phyloP scores from a whole-genome alignment of 2,797 vertebrate genomes.

The Sparidentex hasta region DNA sequence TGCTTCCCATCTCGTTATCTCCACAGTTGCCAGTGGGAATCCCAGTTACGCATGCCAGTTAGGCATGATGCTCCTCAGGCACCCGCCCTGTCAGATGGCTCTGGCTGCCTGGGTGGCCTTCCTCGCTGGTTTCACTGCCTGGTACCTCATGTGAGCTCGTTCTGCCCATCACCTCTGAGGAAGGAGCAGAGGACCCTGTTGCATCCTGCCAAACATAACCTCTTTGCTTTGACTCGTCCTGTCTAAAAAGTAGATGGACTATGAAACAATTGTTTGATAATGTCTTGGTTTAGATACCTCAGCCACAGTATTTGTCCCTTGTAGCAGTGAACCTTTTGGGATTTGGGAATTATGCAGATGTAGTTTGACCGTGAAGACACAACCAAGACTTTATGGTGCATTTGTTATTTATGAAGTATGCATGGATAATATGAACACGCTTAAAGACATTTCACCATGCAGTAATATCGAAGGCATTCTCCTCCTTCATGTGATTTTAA shows the following conservation, averaged over 20 bases:
- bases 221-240: not conserved
- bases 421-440: not conserved
- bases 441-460: not conserved
- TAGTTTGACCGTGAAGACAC: not conserved
- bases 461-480: not conserved
- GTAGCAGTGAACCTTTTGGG: not conserved
- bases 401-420: too few relatives aligned
- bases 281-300: not conserved
- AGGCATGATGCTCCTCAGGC: constrained; percentile 76
- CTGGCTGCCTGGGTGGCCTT: constrained; percentile 84
- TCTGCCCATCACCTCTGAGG: not conserved
- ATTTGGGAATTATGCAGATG: not conserved
- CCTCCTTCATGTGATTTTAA: not conserved
- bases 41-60: constrained; percentile 77
- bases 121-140: constrained; percentile 85
- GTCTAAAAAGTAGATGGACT: not conserved
- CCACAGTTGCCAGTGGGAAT: constrained; percentile 76
- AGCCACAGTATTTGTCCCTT: not conserved
- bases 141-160: constrained; percentile 90
- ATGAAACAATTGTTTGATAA: not conserved
- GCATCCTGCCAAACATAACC: not conserved
- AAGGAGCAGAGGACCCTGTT: not conserved
- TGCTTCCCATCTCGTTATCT: not conserved
- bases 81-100: constrained; percentile 85
- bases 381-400: not conserved